Percentiles rank a stretch among this genome's conserved stretches.
Evolutionary conservation across 1,140 invertebrate species (phyloP).

Genomic region (Panagrolaimus sp.): DNA sequence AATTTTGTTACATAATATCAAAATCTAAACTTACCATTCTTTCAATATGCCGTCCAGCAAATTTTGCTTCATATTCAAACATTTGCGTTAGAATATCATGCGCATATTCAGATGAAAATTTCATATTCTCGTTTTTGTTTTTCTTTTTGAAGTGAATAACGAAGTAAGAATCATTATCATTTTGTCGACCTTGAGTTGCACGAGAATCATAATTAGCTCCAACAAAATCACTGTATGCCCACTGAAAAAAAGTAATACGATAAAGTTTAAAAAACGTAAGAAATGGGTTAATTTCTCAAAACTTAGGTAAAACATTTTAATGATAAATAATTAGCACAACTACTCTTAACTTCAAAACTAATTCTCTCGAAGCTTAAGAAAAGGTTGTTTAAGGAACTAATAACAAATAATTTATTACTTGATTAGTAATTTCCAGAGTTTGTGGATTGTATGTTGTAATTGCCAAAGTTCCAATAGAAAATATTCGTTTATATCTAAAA

Average conservation of each 20-base stretch:
- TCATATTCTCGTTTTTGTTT: conserved; percentile 82
- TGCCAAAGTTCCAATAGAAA: conserved; percentile 86
- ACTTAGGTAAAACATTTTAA: too few relatives aligned
- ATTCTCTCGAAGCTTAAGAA: too few relatives aligned
- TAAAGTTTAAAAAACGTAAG: too few relatives aligned
- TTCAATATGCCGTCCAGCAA: conserved; percentile 31
- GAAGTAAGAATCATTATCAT: conserved; percentile 68
- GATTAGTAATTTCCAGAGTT: conserved; percentile 89
- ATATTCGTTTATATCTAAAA: conserved; percentile 86
- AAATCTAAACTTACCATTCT: conserved; percentile 34
- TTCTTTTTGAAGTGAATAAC: conserved; percentile 80
- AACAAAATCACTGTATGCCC: conserved; percentile 64
- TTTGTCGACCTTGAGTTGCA: conserved; percentile 41
- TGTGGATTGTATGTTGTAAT: conserved; percentile 94
- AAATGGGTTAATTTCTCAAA: conserved; percentile 43
- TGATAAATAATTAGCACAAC: too few relatives aligned
- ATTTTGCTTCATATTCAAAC: conserved; percentile 67
- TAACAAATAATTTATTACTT: too few relatives aligned
- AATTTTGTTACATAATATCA: conserved; percentile 10
- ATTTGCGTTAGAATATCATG: conserved; percentile 84
- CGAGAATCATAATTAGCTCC: conserved; percentile 17
- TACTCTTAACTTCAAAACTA: too few relatives aligned
- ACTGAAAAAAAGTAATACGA: conserved; percentile 62
- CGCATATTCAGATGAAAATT: conserved; percentile 91
- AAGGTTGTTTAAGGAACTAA: too few relatives aligned